Evolutionary conservation across 2,113 vertebrate species (phyloP), one percentile per base, ranked within the genome.

Genomic region (Rhinolophus ferrumequinum): DNA sequence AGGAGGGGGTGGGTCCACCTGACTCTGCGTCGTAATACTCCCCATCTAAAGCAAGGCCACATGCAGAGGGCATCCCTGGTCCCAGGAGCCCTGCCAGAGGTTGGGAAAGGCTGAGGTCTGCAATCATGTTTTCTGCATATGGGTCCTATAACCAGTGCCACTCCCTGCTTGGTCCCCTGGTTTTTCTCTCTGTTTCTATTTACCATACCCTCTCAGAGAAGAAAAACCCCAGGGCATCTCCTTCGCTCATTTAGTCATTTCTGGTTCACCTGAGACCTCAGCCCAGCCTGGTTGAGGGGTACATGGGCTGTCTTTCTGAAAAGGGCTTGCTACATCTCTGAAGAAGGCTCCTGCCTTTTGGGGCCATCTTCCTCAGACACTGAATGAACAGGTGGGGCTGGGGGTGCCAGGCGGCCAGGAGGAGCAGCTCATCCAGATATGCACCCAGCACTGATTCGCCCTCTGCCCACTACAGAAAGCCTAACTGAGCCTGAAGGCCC

Each of bases 221-320:
- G n/a, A 90, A 62, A 69, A 52, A 19, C 9, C 35, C 26, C 15
- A n/a, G 54, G 35, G 52, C 8, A 41, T n/a, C 28, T 21, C 18
- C 28, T 58, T 54, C 70, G 33, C 41, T 94, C 64, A 69, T 50
- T 26, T n/a, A 33, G 62, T 24, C 21, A 22, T 41, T 62, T 38
- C 0, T 0, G 5, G 52, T 28, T 79, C 72, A 19, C 28, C n/a
- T 6, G 30, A 73, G 67, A 28, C 76, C 33, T 70, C 1, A 0
- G 35, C 56, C 35, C 41, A 24, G 16, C 13, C 6, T 64, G 44
- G 15, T 28, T 38, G 44, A 70, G n/a, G 4, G 8, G n/a, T 4
- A 28, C 16, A 21, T 1, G 41, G 41, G 56, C 75, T 8, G 10
- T 54, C 30, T 33, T 15, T 0, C 44, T 5, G 28, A 38, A 44